A percentile compares a stretch with the other conserved stretches of the same genome.
Conservation (phyloP, 2,113 vertebrate genomes). For the Carollia perspicillata region DNA sequence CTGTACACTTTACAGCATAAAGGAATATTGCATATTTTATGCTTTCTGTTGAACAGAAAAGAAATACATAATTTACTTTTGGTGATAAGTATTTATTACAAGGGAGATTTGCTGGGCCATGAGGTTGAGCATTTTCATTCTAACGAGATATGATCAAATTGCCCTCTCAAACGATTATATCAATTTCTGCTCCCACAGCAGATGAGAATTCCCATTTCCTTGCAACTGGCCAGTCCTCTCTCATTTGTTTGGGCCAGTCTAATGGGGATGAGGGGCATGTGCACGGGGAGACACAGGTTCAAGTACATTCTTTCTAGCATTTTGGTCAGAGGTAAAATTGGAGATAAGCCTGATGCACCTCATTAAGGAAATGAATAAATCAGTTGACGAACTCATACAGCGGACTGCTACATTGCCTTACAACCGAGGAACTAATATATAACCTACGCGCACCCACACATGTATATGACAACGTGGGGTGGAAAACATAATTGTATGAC, state of each 20-base stretch:
- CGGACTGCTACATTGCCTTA: not conserved
- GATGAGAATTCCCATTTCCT: not conserved
- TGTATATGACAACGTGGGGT: not conserved
- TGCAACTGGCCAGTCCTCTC: not conserved
- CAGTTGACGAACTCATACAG: not conserved
- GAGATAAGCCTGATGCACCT: slow-evolving; percentile 18
- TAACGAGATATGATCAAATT: slow-evolving; percentile 16
- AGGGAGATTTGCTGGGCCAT: not conserved
- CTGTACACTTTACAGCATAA: not conserved
- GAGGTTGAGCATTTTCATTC: not conserved
- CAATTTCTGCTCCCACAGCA: not conserved
- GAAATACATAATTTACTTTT: slow-evolving; percentile 16
- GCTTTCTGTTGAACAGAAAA: not conserved
- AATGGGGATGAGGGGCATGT: not conserved
- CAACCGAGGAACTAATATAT: not conserved
- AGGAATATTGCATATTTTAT: not conserved
- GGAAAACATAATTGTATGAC: not conserved
- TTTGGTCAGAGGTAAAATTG: slow-evolving; percentile 5
- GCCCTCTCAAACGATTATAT: not conserved
- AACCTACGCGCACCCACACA: not conserved
- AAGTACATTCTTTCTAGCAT: not conserved
- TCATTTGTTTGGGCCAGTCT: not conserved
- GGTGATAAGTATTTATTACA: slow-evolving; percentile 2
- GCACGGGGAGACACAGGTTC: not conserved
- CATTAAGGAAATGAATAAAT: slow-evolving; percentile 41